phyloP scores from a whole-genome alignment of 2,113 vertebrate genomes.

The Daboia siamensis region DNA sequence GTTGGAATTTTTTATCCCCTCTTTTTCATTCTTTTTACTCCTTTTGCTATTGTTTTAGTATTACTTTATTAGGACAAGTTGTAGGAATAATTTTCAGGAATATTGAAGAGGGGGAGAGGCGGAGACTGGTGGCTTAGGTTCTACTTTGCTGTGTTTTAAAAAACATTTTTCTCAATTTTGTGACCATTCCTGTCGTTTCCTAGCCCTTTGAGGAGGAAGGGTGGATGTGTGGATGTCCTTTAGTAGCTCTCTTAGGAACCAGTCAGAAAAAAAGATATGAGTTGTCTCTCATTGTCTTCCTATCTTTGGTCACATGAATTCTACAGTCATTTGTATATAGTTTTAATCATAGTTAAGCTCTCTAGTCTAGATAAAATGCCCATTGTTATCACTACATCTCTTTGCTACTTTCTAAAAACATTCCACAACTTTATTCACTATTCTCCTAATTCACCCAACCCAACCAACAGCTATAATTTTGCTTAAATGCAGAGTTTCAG shows the following conservation, averaged over 20 bases:
- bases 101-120: neutral
- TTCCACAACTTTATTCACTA: neutral
- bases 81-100: neutral
- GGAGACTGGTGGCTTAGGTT: neutral
- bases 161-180: neutral
- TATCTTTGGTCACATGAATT: neutral
- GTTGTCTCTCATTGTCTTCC: slow-evolving; percentile 1
- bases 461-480: neutral
- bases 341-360: neutral
- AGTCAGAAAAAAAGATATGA: slow-evolving; percentile 61
- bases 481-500: neutral
- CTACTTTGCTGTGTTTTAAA: neutral
- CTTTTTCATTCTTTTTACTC: neutral
- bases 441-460: too few species aligned
- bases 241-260: slow-evolving; percentile 55
- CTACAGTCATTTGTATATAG: neutral
- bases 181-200: neutral
- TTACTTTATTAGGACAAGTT: neutral
- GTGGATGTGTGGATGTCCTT: slow-evolving; percentile 2
- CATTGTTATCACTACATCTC: neutral
- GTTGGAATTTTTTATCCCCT: neutral
- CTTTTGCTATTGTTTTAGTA: neutral
- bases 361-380: neutral
- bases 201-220: neutral
- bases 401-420: neutral